These are phyloP conservation scores for Rhabdornis inornatus DNA, from an alignment of 2,113 vertebrate genomes.

Conservation along the genomic window DNA sequence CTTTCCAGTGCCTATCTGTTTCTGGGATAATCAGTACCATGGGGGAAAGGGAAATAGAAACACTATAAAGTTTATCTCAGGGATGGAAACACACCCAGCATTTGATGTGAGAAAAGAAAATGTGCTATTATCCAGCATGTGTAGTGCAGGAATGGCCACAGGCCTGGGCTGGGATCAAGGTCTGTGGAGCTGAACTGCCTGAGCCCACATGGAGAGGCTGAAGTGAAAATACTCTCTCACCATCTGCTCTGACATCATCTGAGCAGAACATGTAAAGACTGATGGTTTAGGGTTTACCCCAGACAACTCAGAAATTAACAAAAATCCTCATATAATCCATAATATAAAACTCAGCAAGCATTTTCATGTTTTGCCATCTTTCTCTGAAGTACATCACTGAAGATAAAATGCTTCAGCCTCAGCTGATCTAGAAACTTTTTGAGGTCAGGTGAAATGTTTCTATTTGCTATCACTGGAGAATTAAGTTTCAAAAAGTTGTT, in stretches of 20 bases:
- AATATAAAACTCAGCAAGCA: neutral
- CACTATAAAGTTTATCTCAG: neutral
- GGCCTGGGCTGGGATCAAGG: neutral
- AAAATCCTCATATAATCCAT: neutral
- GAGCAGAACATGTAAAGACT: neutral
- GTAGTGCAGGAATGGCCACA: neutral
- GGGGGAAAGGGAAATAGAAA: conserved; percentile 30
- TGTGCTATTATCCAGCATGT: neutral
- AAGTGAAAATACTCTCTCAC: neutral
- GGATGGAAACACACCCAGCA: conserved; percentile 14
- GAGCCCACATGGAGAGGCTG: neutral
- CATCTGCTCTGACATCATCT: neutral
- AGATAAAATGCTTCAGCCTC: neutral
- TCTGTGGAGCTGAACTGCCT: neutral
- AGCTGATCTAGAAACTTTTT: neutral
- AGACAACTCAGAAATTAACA: neutral
- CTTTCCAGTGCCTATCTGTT: conserved; percentile 25
- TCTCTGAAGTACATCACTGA: neutral
- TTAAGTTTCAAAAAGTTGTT: neutral
- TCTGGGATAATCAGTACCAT: conserved; percentile 40
- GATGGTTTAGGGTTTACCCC: neutral
- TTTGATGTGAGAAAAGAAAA: neutral
- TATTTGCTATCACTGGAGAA: neutral
- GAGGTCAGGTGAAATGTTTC: neutral
- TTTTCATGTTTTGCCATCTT: neutral